Base-by-base conservation (phyloP, 2,113 vertebrate genomes). In the Pelvicachromis taeniatus region DNA sequence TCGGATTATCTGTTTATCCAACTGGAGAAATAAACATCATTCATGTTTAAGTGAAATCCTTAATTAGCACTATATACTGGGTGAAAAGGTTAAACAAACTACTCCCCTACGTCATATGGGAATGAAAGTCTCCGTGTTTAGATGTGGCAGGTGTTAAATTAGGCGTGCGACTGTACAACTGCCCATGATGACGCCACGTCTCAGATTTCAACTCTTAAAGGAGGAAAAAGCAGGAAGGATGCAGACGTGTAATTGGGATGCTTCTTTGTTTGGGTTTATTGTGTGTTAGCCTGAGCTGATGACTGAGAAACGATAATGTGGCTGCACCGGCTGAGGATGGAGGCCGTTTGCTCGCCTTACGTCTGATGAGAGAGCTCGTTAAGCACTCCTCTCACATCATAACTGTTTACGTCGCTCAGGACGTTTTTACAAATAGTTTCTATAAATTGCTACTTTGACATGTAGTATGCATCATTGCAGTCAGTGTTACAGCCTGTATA, bases 181-280 rank as follows among this genome's bases (percentile, higher is more conserved):
- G 4, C 12, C 9, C 7, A 4, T 0, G 26, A 11, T 17, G 63
- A 4, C 52, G 33, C 10, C 56, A 5, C 3, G 54, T 54, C 61
- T 84, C 79, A 33, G 26, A 38, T 78, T 80, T 80, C 38, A 0
- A 63, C 16, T 29, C 35, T 13, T 48, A 12, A 63, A 63, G 38
- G 56, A 70, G 45, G 38, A n/a, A 10, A 70, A 55, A 59, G 17
- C 9, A 1, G 48, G 5, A 42, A 26, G 19, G 14, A 40, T 61
- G 73, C 61, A 42, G 53, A 59, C 40, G 7, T 85, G 58, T 63
- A 63, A 82, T 77, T 59, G 17, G 52, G 55, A 78, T 78, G 81
- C 9, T 7, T 82, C 2, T 87, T 91, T 85, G 82, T 90, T 77
- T 80, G 81, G 40, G 17, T 35, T 77, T 26, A 16, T 85, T 93